phyloP scores from a whole-genome alignment of 2,113 vertebrate genomes.

The sheep (Ovis aries) region ARS-UI_Ramb_v3.0 NC_056055.1:112294001-112294500 shows the following conservation, averaged over 20 bases:
- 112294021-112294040: neutral
- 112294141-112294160: neutral
- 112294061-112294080: neutral
- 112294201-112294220: neutral
- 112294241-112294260: neutral
- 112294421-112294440: neutral
- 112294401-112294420: neutral
- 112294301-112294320: neutral
- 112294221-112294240: neutral
- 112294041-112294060: neutral
- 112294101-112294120: neutral
- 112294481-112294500: neutral
- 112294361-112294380: neutral
- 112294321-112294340: neutral
- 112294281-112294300: neutral
- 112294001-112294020: neutral
- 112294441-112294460: neutral
- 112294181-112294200: neutral
- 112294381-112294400: neutral
- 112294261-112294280: neutral
- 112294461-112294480: neutral
- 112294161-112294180: neutral
- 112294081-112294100: too few species aligned
- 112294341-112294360: neutral
- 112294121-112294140: neutral